Evolutionary conservation across 2,797 vertebrate genomes (phyloP), one percentile per base, ranked within the genome.

Genomic region (Poeciliopsis presidionis): DNA sequence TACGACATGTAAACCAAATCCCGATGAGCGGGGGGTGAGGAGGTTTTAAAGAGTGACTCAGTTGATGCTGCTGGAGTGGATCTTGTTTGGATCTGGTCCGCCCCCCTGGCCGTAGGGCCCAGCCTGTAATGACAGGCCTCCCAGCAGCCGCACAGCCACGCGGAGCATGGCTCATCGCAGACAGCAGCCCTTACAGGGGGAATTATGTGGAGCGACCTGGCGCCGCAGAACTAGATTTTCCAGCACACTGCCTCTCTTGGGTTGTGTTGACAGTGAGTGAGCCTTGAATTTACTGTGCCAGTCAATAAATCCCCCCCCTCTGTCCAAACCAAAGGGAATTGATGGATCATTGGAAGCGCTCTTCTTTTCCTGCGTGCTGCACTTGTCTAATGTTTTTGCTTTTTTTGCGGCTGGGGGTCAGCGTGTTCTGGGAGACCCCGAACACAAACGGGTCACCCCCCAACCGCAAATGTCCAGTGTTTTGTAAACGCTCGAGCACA

Each of bases 201-300:
- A 93, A 92, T 94, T 92, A 91, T 92, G 93, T 86, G 85, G 87
- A 91, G 90, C 80, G 85, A 93, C 92, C 92, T 88, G 93, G 90
- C 91, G 92, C 86, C 89, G 74, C 81, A 88, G 86, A 84, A 86
- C 88, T 88, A 87, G 84, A 91, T 94, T 94, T 93, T 94, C 92
- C 93, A 89, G 89, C 81, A 87, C 84, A 90, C 90, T 93, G 93
- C 91, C 89, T 93, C 89, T 93, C 89, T 87, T 87, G 88, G 90
- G 91, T 87, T 91, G 81, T 92, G 90, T 93, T 93, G 92, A 94
- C 92, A 92, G 91, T 90, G 92, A 92, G 89, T 92, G 92, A 94
- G 89, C 88, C 92, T 91, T 89, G 91, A 93, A 90, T 93, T 94
- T 92, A 92, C 90, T 91, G 87, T 90, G 90, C 90, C 89, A 91